Evolutionary conservation across 2,888 invertebrate species (phyloP).

Genomic region (Syrphus vitripennis): DNA sequence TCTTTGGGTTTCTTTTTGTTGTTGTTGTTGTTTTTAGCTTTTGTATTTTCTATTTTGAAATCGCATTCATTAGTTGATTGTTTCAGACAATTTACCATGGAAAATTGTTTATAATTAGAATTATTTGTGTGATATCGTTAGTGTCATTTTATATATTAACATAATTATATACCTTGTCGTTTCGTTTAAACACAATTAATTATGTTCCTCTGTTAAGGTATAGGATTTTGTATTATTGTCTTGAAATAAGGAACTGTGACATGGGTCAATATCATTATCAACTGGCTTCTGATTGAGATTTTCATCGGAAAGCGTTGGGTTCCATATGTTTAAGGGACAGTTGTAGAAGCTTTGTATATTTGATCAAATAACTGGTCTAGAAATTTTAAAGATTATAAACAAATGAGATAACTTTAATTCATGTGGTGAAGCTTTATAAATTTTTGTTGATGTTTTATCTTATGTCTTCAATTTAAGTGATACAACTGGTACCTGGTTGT

Average conservation of each 20-base stretch:
- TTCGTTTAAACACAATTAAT: not conserved
- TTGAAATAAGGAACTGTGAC: not conserved
- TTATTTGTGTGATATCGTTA: not conserved
- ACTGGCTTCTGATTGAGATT: not conserved
- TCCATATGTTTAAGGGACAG: too few relatives aligned
- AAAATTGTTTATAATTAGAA: conserved; percentile 41
- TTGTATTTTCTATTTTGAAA: conserved; percentile 2
- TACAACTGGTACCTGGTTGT: too few relatives aligned
- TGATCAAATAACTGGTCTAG: not conserved
- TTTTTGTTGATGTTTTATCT: too few relatives aligned
- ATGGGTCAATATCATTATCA: not conserved
- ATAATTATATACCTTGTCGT: not conserved
- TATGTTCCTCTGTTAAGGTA: not conserved
- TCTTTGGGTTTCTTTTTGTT: not conserved
- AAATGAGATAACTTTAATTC: too few relatives aligned
- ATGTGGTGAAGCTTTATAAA: too few relatives aligned
- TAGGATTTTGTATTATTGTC: not conserved
- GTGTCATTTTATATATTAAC: not conserved
- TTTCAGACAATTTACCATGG: conserved; percentile 18
- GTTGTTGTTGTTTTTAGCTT: too few relatives aligned
- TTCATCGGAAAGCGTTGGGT: not conserved
- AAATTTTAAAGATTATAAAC: not conserved
- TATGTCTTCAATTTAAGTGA: too few relatives aligned
- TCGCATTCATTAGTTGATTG: conserved; percentile 53
- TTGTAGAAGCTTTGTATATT: not conserved